These are phyloP conservation scores for Falco rusticolus DNA, from an alignment of 2,797 vertebrate species.

Conservation along the genomic window DNA sequence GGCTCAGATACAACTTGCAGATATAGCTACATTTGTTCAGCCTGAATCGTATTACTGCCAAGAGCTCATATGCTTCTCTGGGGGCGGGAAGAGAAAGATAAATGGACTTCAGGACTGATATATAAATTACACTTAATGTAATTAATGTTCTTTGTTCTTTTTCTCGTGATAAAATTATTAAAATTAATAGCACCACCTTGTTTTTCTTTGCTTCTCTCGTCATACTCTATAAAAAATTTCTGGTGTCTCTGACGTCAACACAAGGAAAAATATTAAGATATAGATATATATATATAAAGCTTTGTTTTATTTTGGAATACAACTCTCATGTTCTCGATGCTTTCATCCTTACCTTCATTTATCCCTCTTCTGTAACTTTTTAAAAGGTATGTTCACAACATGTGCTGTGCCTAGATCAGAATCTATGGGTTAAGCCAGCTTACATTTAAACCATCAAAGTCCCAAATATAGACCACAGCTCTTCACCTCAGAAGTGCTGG, in stretches of 20 bases:
- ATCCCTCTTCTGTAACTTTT: background rate
- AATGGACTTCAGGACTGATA: background rate
- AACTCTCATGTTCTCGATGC: background rate
- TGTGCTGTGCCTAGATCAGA: background rate
- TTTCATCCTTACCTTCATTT: background rate
- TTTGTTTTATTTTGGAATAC: background rate
- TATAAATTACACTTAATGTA: background rate
- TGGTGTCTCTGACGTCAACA: background rate
- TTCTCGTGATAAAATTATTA: background rate
- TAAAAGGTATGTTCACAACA: background rate
- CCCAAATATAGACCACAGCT: background rate
- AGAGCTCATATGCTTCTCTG: background rate
- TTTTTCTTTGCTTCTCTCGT: background rate
- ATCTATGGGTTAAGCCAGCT: background rate
- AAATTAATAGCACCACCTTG: background rate
- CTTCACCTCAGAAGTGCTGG: background rate
- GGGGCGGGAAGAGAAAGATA: background rate
- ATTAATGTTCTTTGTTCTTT: background rate
- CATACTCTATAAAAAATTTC: background rate
- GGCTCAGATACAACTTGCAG: background rate
- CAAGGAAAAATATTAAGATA: background rate
- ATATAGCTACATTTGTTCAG: background rate
- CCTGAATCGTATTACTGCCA: background rate
- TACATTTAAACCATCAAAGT: background rate
- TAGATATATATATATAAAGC: background rate